Percentiles rank a stretch among this genome's conserved stretches.
Conservation (phyloP, 1,140 invertebrate species). For the Gryllus bimaculatus region DNA sequence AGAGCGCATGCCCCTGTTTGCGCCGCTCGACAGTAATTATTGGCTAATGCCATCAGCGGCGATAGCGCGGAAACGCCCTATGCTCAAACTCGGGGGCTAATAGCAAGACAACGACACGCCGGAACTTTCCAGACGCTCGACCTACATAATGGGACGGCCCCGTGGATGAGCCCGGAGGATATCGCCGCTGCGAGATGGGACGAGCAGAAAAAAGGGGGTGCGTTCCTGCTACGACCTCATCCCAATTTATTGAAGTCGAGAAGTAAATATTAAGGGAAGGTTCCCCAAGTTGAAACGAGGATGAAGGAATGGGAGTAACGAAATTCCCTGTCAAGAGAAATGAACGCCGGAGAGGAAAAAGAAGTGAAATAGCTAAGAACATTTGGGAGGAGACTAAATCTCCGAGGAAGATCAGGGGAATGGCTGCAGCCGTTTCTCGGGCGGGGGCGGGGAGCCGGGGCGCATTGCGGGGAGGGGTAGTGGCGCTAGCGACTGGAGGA, state of each 20-base stretch:
- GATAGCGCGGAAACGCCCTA: conserved; percentile 2
- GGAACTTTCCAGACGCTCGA: background rate
- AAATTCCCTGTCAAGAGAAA: background rate
- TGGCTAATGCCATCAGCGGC: background rate
- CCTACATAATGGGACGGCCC: background rate
- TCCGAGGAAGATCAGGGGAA: background rate
- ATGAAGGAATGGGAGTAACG: background rate
- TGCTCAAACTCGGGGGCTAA: conserved; percentile 1
- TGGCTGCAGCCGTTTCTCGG: background rate
- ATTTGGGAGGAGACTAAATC: conserved; percentile 1
- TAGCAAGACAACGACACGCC: background rate
- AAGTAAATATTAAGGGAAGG: background rate
- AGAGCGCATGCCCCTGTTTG: background rate
- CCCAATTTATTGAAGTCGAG: background rate
- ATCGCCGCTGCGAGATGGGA: background rate
- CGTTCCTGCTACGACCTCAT: background rate
- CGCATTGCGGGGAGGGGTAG: background rate
- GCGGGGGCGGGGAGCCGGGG: background rate
- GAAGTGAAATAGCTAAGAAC: background rate
- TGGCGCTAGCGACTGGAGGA: too few relatives aligned
- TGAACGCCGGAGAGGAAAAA: background rate
- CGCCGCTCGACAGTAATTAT: background rate
- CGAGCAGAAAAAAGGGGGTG: background rate
- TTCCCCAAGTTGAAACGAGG: background rate
- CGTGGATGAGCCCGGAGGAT: background rate